A percentile compares a stretch with the other conserved stretches of the same genome.
Conservation (phyloP, 2,888 invertebrate genomes). For the Gastracanthus pulcherrimus region DNA sequence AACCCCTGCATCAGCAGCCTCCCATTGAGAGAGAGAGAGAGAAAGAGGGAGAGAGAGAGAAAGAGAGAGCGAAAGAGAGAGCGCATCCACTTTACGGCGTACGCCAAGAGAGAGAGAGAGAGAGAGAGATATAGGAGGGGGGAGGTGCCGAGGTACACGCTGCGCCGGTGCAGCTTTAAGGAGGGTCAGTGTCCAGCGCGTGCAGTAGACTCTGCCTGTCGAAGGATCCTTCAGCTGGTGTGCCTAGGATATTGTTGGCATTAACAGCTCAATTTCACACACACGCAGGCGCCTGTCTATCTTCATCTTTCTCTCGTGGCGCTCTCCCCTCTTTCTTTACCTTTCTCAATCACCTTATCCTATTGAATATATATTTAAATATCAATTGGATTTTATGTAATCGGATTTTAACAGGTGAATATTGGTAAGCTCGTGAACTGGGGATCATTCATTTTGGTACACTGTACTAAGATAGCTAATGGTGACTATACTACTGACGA, state of each 20-base stretch:
- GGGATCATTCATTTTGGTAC: too few relatives aligned
- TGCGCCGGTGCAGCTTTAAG: conserved; percentile 58
- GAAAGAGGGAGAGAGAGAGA: neutral
- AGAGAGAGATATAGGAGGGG: too few relatives aligned
- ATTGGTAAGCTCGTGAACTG: too few relatives aligned
- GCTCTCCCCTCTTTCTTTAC: too few relatives aligned
- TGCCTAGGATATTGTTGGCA: conserved; percentile 63
- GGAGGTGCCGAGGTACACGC: conserved; percentile 36
- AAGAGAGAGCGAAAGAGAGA: neutral
- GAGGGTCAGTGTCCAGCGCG: conserved; percentile 64
- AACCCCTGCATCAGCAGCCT: conserved; percentile 27
- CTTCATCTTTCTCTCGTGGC: conserved; percentile 55
- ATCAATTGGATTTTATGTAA: too few relatives aligned
- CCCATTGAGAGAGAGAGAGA: neutral
- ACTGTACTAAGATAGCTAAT: too few relatives aligned
- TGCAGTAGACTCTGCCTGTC: conserved; percentile 52
- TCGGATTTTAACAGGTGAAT: too few relatives aligned
- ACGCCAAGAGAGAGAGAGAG: neutral
- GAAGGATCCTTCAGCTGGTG: too few relatives aligned
- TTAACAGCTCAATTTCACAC: conserved; percentile 76
- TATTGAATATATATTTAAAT: too few relatives aligned
- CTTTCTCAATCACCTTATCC: too few relatives aligned
- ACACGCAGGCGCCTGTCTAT: conserved; percentile 32
- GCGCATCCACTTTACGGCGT: conserved; percentile 3
- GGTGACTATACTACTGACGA: too few relatives aligned